Evolutionary conservation across 2,888 invertebrate genomes (phyloP), one percentile per base, ranked within the genome.

Genomic region (Eupithecia inturbata): DNA sequence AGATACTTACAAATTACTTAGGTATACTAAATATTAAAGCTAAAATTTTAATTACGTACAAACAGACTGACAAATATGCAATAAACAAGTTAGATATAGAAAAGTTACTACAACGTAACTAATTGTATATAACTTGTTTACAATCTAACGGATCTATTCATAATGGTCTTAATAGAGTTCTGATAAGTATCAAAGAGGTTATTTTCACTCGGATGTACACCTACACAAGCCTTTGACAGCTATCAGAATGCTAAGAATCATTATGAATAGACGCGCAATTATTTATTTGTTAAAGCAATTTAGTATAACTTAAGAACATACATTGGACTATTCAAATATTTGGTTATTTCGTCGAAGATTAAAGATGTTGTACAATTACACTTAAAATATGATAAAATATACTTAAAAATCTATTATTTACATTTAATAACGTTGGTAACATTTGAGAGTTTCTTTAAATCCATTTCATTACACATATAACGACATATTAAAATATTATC

Each of bases 21-120:
- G 0, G 0, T 14, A 57, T 1, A 57, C 57, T 26, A 14, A 26
- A 57, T 26, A 57, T 53, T 57, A 22, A 22, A 53, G 57, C 12
- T 26, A 26, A 57, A 57, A 26, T 5, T 26, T 5, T 26, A 57
- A 26, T 57, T 1, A 57, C 1, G 22, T 57, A 57, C 26, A 57
- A 26, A 53, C 10, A 71, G 57, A 68, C 36, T n/a, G 60, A 49
- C 36, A 62, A 67, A 36, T 22, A 71, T 26, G 22, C 22, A 67
- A n/a, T 60, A 62, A 64, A 62, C 68, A 69, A 62, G 62, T 67
- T 31, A 62, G 3, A 67, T 31, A 49, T 28, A 19, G 36, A 64
- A 73, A 71, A 75, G 80, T 72, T 83, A 77, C 82, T 82, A 85
- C 41, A 85, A 83, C 83, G 82, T 77, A 85, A 82, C 84, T 72